Evolutionary conservation across 2,888 invertebrate species (phyloP).

Genomic region (Nebria brevicollis): DNA sequence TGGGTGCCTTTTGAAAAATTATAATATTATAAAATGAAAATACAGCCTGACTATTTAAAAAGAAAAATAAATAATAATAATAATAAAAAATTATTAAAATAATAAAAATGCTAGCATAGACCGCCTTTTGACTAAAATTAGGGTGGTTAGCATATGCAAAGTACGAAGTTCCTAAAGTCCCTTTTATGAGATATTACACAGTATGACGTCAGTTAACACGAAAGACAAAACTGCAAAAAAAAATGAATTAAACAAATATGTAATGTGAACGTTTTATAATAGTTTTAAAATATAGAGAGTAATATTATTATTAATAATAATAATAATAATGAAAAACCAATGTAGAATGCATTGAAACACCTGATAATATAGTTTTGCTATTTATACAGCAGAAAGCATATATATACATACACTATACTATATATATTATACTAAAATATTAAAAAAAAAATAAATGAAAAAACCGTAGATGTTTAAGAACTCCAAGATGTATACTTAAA

Average conservation of each 20-base stretch:
- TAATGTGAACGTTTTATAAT: constrained; percentile 44
- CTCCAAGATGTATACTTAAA: constrained; percentile 39
- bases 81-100: constrained; percentile 18
- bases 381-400: constrained; percentile 34
- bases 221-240: constrained; percentile 26
- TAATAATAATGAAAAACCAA: constrained; percentile 7
- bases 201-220: constrained; percentile 27
- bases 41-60: constrained; percentile 54
- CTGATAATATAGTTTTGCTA: constrained; percentile 42
- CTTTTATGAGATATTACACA: constrained; percentile 56
- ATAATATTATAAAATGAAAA: constrained; percentile 51
- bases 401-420: constrained; percentile 36
- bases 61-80: constrained; percentile 33
- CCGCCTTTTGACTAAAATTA: constrained; percentile 35
- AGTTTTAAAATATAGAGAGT: constrained; percentile 18
- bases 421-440: constrained; percentile 18
- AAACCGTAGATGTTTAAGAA: constrained; percentile 23
- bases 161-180: constrained; percentile 62
- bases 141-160: constrained; percentile 57
- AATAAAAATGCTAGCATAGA: constrained; percentile 38
- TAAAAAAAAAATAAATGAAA: constrained; percentile 25
- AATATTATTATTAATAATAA: constrained; percentile 11
- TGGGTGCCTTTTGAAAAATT: constrained; percentile 63
- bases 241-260: constrained; percentile 27
- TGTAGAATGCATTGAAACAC: constrained; percentile 9